Conservation (phyloP, 1,140 invertebrate species). For the Druon quercuslanigerum region DNA sequence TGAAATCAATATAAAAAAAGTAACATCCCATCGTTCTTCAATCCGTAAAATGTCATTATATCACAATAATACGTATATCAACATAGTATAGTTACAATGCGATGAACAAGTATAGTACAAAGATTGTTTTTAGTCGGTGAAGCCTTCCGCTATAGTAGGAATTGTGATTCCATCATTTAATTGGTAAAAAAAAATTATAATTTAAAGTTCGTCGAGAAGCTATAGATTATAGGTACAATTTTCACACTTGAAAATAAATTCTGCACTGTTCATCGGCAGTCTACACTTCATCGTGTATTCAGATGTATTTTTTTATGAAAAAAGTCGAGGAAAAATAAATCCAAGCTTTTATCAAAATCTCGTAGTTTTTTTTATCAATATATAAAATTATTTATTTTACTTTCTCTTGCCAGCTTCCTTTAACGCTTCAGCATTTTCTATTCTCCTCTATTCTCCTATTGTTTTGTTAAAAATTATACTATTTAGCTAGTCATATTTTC, state of each 20-base stretch:
- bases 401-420: too few relatives aligned
- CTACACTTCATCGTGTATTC: conserved; percentile 61
- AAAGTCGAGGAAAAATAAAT: conserved; percentile 62
- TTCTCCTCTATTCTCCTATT: too few relatives aligned
- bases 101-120: conserved; percentile 20
- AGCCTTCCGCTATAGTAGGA: background rate
- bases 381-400: too few relatives aligned
- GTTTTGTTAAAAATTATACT: too few relatives aligned
- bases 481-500: too few relatives aligned
- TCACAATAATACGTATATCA: background rate
- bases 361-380: too few relatives aligned
- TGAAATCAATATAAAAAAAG: conserved; percentile 16
- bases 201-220: background rate
- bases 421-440: too few relatives aligned
- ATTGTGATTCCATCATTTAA: conserved; percentile 6
- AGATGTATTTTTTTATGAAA: conserved; percentile 73
- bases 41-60: conserved; percentile 14
- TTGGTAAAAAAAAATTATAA: conserved; percentile 1
- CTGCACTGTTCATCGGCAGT: conserved; percentile 45
- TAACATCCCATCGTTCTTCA: background rate
- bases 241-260: background rate
- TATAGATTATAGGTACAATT: conserved; percentile 35
- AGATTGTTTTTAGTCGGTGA: background rate
- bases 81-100: conserved; percentile 16
- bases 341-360: conserved; percentile 63